These are phyloP conservation scores for Scytalopus superciliaris DNA, from an alignment of 2,113 vertebrate species.

Conservation along the genomic window DNA sequence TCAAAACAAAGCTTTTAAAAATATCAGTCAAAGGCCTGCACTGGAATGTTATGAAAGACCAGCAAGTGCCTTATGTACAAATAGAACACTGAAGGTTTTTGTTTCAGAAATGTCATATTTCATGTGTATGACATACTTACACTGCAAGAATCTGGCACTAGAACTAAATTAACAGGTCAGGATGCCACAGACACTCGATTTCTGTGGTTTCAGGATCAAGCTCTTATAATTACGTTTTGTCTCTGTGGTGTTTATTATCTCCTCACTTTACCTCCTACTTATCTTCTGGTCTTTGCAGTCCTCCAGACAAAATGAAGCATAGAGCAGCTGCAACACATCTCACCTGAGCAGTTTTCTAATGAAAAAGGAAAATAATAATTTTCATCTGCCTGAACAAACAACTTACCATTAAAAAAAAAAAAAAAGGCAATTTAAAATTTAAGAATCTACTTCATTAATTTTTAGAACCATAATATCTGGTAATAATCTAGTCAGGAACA, in stretches of 20 bases:
- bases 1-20: not conserved
- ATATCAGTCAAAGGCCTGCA: not conserved
- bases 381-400: slow-evolving; percentile 14
- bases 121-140: not conserved
- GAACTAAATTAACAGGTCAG: not conserved
- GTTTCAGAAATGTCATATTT: not conserved
- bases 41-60: not conserved
- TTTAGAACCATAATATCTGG: not conserved
- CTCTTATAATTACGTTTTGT: not conserved
- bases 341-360: not conserved
- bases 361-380: not conserved
- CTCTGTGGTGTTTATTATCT: not conserved
- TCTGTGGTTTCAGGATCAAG: not conserved
- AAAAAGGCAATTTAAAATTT: not conserved
- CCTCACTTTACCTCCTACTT: not conserved
- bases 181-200: not conserved
- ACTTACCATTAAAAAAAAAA: not conserved
- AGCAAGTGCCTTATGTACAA: not conserved
- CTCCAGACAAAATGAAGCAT: not conserved
- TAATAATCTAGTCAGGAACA: not conserved
- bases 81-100: not conserved
- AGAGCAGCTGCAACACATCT: not conserved
- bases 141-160: not conserved
- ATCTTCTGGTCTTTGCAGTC: not conserved
- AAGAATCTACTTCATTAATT: slow-evolving; percentile 28